Conservation (phyloP, 2,888 invertebrate species). For the Saturnia pavonia region DNA sequence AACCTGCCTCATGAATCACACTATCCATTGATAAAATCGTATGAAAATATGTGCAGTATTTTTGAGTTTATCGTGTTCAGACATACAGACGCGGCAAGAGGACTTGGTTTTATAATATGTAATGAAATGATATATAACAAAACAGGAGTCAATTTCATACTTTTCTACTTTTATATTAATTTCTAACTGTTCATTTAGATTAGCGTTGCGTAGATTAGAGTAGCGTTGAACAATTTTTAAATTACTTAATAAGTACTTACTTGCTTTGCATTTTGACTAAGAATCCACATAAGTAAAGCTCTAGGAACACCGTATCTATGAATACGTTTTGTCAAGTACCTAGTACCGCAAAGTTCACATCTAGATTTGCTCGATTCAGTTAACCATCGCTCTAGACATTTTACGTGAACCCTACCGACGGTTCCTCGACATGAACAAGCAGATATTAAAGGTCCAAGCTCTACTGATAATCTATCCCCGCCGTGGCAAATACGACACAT, state of each 20-base stretch:
- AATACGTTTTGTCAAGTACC: slow-evolving; percentile 84
- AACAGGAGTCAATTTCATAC: neutral
- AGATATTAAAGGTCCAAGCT: slow-evolving; percentile 65
- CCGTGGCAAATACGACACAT: slow-evolving; percentile 78
- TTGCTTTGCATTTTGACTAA: slow-evolving; percentile 76
- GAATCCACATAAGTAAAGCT: slow-evolving; percentile 83
- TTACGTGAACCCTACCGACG: slow-evolving; percentile 87
- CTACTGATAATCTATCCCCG: slow-evolving; percentile 54
- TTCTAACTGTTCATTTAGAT: neutral
- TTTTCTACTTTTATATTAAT: neutral
- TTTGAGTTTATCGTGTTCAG: too few relatives aligned
- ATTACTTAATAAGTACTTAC: slow-evolving; percentile 45
- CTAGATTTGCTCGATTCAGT: slow-evolving; percentile 86
- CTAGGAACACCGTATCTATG: slow-evolving; percentile 81
- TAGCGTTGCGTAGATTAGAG: too few relatives aligned
- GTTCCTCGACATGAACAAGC: slow-evolving; percentile 83
- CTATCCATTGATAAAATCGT: too few relatives aligned
- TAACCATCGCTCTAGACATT: slow-evolving; percentile 89
- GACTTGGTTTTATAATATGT: too few relatives aligned
- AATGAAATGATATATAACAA: neutral
- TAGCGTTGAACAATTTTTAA: too few relatives aligned
- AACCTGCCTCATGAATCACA: too few relatives aligned
- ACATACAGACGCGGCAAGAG: too few relatives aligned
- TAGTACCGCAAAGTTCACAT: slow-evolving; percentile 88
- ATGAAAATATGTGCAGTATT: too few relatives aligned